Conservation (phyloP, 1,140 invertebrate genomes). For the Orchesella cincta region DNA sequence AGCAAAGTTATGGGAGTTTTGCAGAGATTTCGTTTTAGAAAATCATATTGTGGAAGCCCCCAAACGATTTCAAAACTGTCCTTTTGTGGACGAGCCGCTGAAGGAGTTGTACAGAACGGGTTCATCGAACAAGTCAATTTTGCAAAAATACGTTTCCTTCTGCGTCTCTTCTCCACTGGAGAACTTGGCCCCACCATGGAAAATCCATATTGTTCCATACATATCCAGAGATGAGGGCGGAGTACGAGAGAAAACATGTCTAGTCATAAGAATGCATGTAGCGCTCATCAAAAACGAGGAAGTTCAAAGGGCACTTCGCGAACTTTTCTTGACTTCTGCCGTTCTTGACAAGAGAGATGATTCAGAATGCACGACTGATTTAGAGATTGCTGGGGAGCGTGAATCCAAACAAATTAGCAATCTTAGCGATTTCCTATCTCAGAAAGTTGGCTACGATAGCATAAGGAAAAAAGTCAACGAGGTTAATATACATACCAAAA, state of each 20-base stretch:
- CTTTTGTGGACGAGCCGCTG: neutral
- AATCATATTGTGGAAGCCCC: conserved; percentile 21
- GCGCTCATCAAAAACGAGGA: neutral
- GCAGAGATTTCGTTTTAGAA: neutral
- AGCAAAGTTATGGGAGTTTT: neutral
- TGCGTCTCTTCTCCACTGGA: neutral
- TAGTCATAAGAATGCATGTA: conserved; percentile 6
- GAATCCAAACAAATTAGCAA: neutral
- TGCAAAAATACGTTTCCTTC: conserved; percentile 8
- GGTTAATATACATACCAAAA: neutral
- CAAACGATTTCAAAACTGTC: conserved; percentile 6
- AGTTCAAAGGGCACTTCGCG: conserved; percentile 9
- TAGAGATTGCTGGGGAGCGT: neutral
- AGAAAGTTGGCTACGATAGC: neutral
- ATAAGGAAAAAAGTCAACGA: neutral
- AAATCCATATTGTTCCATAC: neutral
- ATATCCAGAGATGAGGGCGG: neutral
- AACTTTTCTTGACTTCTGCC: neutral
- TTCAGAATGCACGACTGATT: too few relatives aligned
- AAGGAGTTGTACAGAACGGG: conserved; percentile 7
- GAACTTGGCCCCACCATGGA: neutral
- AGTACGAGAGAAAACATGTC: conserved; percentile 5
- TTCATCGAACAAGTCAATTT: neutral
- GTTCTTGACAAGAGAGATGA: too few relatives aligned
- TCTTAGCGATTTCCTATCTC: neutral